Base-by-base conservation (phyloP, 2,888 invertebrate genomes). In the Tiliacea aurago region DNA sequence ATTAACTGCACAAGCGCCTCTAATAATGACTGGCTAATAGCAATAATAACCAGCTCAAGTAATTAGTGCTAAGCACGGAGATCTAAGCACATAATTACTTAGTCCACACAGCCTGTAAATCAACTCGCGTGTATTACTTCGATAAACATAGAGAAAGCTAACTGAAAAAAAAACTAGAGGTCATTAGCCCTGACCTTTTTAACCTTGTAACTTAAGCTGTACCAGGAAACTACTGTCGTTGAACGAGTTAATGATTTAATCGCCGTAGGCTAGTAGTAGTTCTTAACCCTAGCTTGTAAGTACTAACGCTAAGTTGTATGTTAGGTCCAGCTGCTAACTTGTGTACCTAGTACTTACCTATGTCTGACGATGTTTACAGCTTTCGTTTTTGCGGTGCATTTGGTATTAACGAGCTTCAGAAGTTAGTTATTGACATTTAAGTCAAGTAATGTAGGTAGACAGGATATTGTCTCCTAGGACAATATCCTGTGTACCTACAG, bases 141-240 rank as follows among this genome's bases (percentile, higher is more conserved):
- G 81, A 90, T 92, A 89, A 90, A 88, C 87, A 85, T 82, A 86
- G 88, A 84, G 90, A 92, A 88, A 90, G 89, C 84, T 83, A 81
- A 89, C 59, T 63, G 88, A 90, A 91, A 90, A 91, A 87, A 87
- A 83, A 28, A 45, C 15, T 56, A 49, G 71, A 83, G 94, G 92
- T 94, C 93, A 92, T 92, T 93, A 89, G 92, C 93, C 91, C 91
- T 93, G 93, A 94, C 94, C 93, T 93, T 91, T 93, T 90, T 89
- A 93, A 94, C 94, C 92, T 93, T 92, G 92, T 90, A 89, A 91
- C 90, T 90, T 90, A 89, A 92, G 84, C 88, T 87, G 85, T 85
- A 83, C 85, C 87, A 87, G 88, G 89, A 90, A 93, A 92, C 91
- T 89, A 91, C 91, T 86, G 90, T 88, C 92, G 90, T 91, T 92